phyloP scores from a whole-genome alignment of 2,888 invertebrate species.

The Parascotia fuliginaria region DNA sequence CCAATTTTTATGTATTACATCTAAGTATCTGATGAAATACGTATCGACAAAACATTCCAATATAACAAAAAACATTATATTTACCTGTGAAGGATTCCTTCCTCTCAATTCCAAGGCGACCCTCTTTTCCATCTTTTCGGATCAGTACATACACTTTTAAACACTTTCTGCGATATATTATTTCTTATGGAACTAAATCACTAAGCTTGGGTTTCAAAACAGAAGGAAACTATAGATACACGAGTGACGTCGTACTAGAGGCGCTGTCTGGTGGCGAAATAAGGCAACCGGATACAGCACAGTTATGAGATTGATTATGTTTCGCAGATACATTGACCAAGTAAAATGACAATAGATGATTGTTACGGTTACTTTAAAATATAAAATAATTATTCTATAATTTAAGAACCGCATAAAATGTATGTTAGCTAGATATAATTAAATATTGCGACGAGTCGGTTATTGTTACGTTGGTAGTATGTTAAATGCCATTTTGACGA shows the following conservation, averaged over 20 bases:
- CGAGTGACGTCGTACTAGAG: slow-evolving; percentile 80
- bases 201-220: slow-evolving; percentile 87
- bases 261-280: slow-evolving; percentile 76
- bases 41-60: slow-evolving; percentile 85
- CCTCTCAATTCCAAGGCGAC: slow-evolving; percentile 97
- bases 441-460: slow-evolving; percentile 8
- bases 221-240: slow-evolving; percentile 86
- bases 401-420: neutral
- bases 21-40: slow-evolving; percentile 74
- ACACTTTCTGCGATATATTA: slow-evolving; percentile 68
- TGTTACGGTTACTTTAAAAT: slow-evolving; percentile 12
- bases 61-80: slow-evolving; percentile 72
- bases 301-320: slow-evolving; percentile 49
- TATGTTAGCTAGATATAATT: slow-evolving; percentile 2
- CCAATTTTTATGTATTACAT: slow-evolving; percentile 58
- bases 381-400: slow-evolving; percentile 10
- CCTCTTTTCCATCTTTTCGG: slow-evolving; percentile 94
- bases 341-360: slow-evolving; percentile 10
- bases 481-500: slow-evolving; percentile 48
- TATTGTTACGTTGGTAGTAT: slow-evolving; percentile 54
- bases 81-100: slow-evolving; percentile 95
- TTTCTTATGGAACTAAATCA: slow-evolving; percentile 77
- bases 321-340: slow-evolving; percentile 11
- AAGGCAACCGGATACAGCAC: slow-evolving; percentile 64
- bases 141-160: slow-evolving; percentile 60